These are phyloP conservation scores for Meda fulgida DNA, from an alignment of 2,797 vertebrate species.

Conservation along the genomic window DNA sequence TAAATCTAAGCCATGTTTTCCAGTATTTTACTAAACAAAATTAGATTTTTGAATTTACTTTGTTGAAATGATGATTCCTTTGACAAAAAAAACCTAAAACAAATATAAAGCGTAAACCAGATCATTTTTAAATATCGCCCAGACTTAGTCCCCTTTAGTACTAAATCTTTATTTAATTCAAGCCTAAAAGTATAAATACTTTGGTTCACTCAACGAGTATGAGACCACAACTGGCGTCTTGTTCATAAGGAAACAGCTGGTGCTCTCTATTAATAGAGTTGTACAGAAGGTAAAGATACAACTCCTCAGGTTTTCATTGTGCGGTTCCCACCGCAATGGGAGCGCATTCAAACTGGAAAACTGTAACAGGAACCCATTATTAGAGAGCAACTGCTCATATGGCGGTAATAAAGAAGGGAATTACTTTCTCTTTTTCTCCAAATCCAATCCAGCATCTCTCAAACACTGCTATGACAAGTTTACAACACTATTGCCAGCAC, in stretches of 20 bases:
- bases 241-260: conserved; percentile 31
- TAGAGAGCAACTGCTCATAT: conserved; percentile 71
- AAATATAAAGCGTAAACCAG: not conserved
- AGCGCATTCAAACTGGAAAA: conserved; percentile 64
- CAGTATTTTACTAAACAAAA: not conserved
- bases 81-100: not conserved
- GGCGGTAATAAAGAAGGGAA: conserved; percentile 72
- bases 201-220: not conserved
- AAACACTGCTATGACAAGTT: conserved; percentile 72
- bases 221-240: not conserved
- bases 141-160: not conserved
- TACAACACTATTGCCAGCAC: conserved; percentile 65
- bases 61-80: not conserved
- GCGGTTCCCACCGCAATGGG: conserved; percentile 55
- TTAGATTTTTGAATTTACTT: not conserved
- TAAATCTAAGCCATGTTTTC: not conserved
- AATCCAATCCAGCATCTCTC: conserved; percentile 60
- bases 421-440: conserved; percentile 65
- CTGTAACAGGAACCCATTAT: conserved; percentile 72
- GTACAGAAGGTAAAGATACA: conserved; percentile 51
- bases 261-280: conserved; percentile 42
- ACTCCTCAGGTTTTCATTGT: conserved; percentile 37
- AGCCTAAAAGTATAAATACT: not conserved
- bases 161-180: not conserved
- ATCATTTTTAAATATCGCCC: too few relatives aligned